Base-by-base conservation (phyloP, 2,888 invertebrate species). In the Holacanthella duospinosa region DNA sequence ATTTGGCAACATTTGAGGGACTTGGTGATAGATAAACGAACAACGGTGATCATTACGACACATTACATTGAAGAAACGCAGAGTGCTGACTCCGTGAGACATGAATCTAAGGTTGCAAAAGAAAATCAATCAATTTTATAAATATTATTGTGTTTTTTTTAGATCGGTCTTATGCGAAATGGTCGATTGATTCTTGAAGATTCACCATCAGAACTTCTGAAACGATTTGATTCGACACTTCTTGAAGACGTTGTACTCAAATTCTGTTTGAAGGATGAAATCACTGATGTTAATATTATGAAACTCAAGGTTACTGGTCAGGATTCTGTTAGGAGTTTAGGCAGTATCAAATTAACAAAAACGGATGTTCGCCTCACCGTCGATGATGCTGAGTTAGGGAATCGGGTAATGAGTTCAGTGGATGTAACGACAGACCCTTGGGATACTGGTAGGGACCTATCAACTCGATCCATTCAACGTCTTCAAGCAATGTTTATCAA, bases 61-160 rank as follows among this genome's bases (percentile, higher is more conserved):
- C 70, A 70, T 62, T 70, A 70, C 54, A 60, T 68, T 0, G 67
- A 70, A 28, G 70, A 70, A 60, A 64, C 67, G 0, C 44, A 66
- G 21, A 63, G 62, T 26, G 64, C 68, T 26, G 36, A 66, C 44
- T 63, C 62, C 43, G 68, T 68, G 65, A 62, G 63, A 27, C 2
- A 43, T 2, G 2, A 2, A 27, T 28, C 19, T 29, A 53, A 24
- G 24, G 9, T 48, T 48, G 19, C 21, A 28, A 55, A 26, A 21
- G 3, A 4, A 55, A 2, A 3, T 36, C 28, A 26, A 21, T 43
- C 25, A 21, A 6, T 26, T 43, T 59, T 48, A 59, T 16, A 24
- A 44, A 6, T 44, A 43, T 44, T 43, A 12, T 53, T 53, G 6
- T 55, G 28, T 28, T 21, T 56, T 12, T 19, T 28, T 56, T 56